Evolutionary conservation across 2,113 vertebrate genomes (phyloP).

Genomic region (Laterallus jamaicensis): DNA sequence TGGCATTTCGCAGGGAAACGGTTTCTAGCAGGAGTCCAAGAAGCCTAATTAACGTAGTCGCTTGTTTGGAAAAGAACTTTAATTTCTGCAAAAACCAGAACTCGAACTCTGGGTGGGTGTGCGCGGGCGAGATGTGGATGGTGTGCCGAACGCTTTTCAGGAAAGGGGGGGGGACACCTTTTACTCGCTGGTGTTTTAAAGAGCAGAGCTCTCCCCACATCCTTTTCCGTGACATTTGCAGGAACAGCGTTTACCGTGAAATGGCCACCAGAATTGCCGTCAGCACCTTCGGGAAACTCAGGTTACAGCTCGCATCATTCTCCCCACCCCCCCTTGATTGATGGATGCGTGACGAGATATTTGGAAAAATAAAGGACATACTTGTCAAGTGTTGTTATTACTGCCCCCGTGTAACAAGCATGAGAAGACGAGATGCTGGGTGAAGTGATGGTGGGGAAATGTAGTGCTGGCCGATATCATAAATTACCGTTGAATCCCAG

Average conservation of each 20-base stretch:
- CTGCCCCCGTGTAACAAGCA: too few species aligned
- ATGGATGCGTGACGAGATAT: background rate
- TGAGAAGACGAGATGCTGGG: background rate
- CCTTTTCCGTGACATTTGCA: fast-evolving
- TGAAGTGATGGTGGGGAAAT: background rate
- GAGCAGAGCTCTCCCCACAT: fast-evolving
- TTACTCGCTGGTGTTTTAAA: fast-evolving
- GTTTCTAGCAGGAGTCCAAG: background rate
- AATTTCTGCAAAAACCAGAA: background rate
- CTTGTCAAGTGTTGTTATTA: background rate
- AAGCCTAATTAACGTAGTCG: background rate
- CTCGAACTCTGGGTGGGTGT: background rate
- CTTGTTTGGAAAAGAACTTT: background rate
- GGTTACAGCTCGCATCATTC: fast-evolving
- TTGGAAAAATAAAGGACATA: background rate
- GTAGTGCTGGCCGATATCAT: background rate
- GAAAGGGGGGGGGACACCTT: background rate
- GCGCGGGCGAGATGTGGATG: background rate
- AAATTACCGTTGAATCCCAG: background rate
- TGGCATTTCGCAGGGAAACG: background rate
- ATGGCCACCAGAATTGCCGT: background rate
- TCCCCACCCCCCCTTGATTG: background rate
- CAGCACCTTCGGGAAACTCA: background rate
- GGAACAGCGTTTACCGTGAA: fast-evolving
- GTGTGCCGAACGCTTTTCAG: fast-evolving